These are phyloP conservation scores for Xiphydria camelus DNA, from an alignment of 2,888 invertebrate genomes.

Conservation along the genomic window DNA sequence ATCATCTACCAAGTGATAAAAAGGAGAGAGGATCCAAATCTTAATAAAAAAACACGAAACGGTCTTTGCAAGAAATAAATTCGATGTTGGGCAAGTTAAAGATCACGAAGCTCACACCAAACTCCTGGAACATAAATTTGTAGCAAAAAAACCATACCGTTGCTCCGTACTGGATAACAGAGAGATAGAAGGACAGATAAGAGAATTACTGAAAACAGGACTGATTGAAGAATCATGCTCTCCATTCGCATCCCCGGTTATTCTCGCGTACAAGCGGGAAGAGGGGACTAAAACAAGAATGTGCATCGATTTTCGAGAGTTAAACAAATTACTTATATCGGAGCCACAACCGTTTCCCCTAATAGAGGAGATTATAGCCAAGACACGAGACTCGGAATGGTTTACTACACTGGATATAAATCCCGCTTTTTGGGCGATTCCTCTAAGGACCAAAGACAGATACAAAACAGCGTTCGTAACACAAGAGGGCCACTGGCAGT, in stretches of 20 bases:
- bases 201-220: slow-evolving; percentile 15
- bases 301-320: slow-evolving; percentile 17
- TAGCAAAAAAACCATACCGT: slow-evolving; percentile 21
- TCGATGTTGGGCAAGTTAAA: slow-evolving; percentile 19
- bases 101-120: slow-evolving; percentile 19
- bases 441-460: slow-evolving; percentile 19
- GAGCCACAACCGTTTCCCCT: slow-evolving; percentile 21
- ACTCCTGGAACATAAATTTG: slow-evolving; percentile 25
- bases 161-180: slow-evolving; percentile 20
- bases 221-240: slow-evolving; percentile 23
- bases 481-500: slow-evolving; percentile 20
- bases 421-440: slow-evolving; percentile 24
- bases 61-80: slow-evolving; percentile 21
- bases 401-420: slow-evolving; percentile 19
- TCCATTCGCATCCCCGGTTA: slow-evolving; percentile 19
- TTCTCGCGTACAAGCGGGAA: slow-evolving; percentile 16
- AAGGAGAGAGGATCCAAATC: slow-evolving; percentile 5
- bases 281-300: slow-evolving; percentile 17
- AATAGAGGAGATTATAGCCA: slow-evolving; percentile 19
- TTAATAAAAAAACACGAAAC: slow-evolving; percentile 14
- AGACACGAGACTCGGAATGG: slow-evolving; percentile 17
- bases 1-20: not conserved
- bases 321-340: slow-evolving; percentile 21
- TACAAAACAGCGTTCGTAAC: slow-evolving; percentile 27
- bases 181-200: slow-evolving; percentile 24